Percentiles rank a stretch among this genome's conserved stretches.
phyloP scores from a whole-genome alignment of 2,113 vertebrate genomes.

The Crotalus tigris region DNA sequence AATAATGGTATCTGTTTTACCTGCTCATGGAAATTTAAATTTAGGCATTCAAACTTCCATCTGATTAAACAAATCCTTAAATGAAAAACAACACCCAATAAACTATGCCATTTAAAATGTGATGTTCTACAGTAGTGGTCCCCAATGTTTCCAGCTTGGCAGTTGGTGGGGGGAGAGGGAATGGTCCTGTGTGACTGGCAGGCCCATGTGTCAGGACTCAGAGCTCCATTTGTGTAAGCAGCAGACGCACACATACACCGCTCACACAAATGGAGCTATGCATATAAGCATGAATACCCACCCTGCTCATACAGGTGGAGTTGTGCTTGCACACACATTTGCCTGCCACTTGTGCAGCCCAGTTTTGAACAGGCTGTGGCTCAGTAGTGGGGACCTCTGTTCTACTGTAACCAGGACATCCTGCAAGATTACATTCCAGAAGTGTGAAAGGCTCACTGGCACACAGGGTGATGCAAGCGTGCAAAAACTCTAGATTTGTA shows the following conservation, averaged over 20 bases:
- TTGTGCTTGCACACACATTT: no score
- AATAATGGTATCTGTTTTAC: constrained; percentile 55
- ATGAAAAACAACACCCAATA: constrained; percentile 43
- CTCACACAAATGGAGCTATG: not conserved
- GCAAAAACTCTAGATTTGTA: not conserved
- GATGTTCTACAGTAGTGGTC: constrained; percentile 6
- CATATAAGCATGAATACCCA: not conserved
- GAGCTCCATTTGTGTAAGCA: not conserved
- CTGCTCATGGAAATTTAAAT: constrained; percentile 52
- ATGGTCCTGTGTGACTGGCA: not conserved
- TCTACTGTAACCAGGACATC: constrained; percentile 19
- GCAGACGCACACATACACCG: accelerated
- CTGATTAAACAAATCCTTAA: constrained; percentile 43
- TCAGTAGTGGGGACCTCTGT: not conserved
- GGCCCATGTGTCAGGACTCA: accelerated
- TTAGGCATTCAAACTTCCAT: constrained; percentile 51
- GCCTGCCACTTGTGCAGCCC: not conserved
- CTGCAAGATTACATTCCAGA: not conserved
- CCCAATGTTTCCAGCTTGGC: not conserved
- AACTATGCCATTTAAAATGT: not conserved
- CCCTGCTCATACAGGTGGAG: no score
- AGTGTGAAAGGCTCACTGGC: constrained; percentile 17
- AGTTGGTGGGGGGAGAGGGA: accelerated
- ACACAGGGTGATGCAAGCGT: constrained; percentile 16
- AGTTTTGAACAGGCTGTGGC: not conserved